Base-by-base conservation (phyloP, 2,888 invertebrate genomes). In the Nymphalis polychloros region DNA sequence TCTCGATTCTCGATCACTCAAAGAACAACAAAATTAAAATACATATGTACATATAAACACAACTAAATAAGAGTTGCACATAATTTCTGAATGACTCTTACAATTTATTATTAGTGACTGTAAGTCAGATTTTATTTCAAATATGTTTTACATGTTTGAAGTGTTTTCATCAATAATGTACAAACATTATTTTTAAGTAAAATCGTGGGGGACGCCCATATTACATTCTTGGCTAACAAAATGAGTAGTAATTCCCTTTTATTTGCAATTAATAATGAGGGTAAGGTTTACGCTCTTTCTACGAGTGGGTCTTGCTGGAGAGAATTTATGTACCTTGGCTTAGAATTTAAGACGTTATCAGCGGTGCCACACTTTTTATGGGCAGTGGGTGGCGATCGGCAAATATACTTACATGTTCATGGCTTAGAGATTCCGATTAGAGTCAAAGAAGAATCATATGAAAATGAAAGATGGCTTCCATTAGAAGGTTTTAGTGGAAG, bases 381-480 rank as follows among this genome's bases (percentile, higher is more conserved):
- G 98, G 98, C 98, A 2, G 95, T 98, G 67, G 98, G 98, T 49
- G 97, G 97, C 13, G 98, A 98, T 84, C 95, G 98, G 72, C 98
- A 98, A 89, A 96, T 98, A 64, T 98, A 98, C 84, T 95, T 98
- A 2, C 97, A 97, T 81, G 97, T 98, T 8, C 97, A 97, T 82
- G 96, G 97, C 0, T 90, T 97, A 69, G 98, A 98, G 87, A 95
- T 98, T 77, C 98, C 98, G 0, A 98, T 98, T 74, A 93, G 97
- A 73, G 96, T 97, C 0, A 96, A 96, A 84, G 98, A 98, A 87
- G 97, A 97, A 84, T 95, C 97, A 0, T 98, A 96, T 84, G 98
- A 98, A 90, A 98, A 98, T 86, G 97, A 98, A 94, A 93, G 98
- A 74, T 98, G 98, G 98, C 93, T 97, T 72, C 98, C 98, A 2